phyloP scores from a whole-genome alignment of 2,797 vertebrate genomes.

The Squalus acanthias region DNA sequence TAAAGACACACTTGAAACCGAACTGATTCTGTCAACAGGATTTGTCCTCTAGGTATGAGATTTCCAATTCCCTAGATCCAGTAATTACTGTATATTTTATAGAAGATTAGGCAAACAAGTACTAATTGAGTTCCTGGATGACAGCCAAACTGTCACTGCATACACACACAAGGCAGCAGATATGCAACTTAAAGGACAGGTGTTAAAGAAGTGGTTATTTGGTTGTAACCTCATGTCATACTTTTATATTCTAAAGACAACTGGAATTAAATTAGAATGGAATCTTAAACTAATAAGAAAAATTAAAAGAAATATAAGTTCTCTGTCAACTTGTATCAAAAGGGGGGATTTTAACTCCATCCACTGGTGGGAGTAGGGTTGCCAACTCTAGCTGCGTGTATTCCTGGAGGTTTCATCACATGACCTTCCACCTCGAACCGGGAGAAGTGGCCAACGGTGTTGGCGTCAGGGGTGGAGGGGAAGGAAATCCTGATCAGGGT shows the following conservation, averaged over 20 bases:
- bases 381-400: background rate
- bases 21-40: constrained; percentile 25
- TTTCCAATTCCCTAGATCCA: constrained; percentile 47
- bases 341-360: background rate
- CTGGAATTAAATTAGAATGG: background rate
- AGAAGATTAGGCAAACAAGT: constrained; percentile 49
- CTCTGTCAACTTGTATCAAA: background rate
- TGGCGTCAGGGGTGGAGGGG: background rate
- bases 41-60: constrained; percentile 40
- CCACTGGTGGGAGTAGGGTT: background rate
- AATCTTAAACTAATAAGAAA: background rate
- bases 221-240: background rate
- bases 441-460: too few relatives aligned
- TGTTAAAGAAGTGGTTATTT: constrained; percentile 38
- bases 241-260: background rate
- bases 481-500: background rate
- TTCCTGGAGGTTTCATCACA: background rate
- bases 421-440: background rate
- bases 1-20: background rate
- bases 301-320: background rate
- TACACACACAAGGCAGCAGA: constrained; percentile 38
- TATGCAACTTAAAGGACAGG: constrained; percentile 38
- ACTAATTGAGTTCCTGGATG: constrained; percentile 52
- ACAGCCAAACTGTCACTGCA: constrained; percentile 42
- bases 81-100: constrained; percentile 50